Evolutionary conservation across 2,113 vertebrate species (phyloP), one percentile per base, ranked within the genome.

Genomic region (Indicator maculatus): DNA sequence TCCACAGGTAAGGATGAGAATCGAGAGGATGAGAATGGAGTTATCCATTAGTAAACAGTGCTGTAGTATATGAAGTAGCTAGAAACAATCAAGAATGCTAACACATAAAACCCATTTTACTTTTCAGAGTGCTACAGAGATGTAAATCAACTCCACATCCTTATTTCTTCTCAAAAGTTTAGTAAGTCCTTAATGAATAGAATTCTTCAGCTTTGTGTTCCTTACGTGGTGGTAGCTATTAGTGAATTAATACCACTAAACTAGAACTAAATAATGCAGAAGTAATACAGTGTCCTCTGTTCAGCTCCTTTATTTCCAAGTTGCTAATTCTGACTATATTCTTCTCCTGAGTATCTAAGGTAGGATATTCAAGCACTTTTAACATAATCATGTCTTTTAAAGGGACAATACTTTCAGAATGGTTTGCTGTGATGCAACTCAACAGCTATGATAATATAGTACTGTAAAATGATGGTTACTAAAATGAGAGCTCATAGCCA

Each of bases 71-170:
- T 82, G 44, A 84, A 58, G 11, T 36, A 65, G 11, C 19, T 93
- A 50, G 36, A 88, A 91, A 74, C 33, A 39, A 27, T 38, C 7
- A 18, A 73, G 38, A 93, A 24, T 38, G 6, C 11, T 41, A 33
- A 11, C 4, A 8, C 0, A 0, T 16, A 3, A 6, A 77, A 83
- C 6, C 8, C 7, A 9, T 39, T 91, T 58, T 77, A 55, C 58
- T 72, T 79, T 31, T 20, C 61, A 38, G 55, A 82, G 50, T 0
- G 1, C 36, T 80, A 5, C 14, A 0, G 36, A 41, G 20, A 1
- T 41, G 27, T 50, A 70, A 70, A 89, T 47, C 16, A 73, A 26
- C 15, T 66, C 8, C 27, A 26, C 1, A 0, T 78, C 27, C 28
- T 63, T 82, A 58, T 58, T 93, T 90, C 23, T 69, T 4, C 33